Evolutionary conservation across 2,113 vertebrate species (phyloP), one percentile per base, ranked within the genome.

Genomic region (Oreochromis aureus): DNA sequence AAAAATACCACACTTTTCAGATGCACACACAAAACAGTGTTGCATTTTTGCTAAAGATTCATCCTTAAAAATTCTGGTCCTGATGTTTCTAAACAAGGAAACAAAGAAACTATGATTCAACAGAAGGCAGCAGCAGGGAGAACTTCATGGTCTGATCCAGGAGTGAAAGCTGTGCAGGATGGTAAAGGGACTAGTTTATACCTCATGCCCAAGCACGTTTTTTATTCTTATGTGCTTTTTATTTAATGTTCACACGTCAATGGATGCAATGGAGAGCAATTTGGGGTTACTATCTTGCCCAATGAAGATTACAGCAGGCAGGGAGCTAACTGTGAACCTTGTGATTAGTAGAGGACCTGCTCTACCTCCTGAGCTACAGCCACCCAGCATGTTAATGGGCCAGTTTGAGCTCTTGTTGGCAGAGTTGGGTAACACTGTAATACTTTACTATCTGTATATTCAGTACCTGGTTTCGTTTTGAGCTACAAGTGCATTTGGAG

Each of bases 201-300:
- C 11, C 6, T 56, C 54, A 12, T 2, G 18, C 61, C n/a, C 32
- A 34, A 66, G 10, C 61, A 66, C 1, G 6, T 0, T 36, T 66
- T 0, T 66, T 66, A 39, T 39, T 32, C 32, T 36, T 5, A 5
- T 36, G 61, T n/a, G 61, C 61, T 66, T 36, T 66, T 36, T 66
- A 36, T 66, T 36, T 66, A 36, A 63, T 1, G 18, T 0, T 66
- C 32, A 36, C 18, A 66, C n/a, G 18, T 32, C 32, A 66, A 5
- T 2, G 32, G 32, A 66, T 39, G 61, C 61, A 39, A 10, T 39
- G 61, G 61, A 66, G 32, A 66, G 10, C 32, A n/a, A n/a, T n/a
- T n/a, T 7, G 4, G 61, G 61, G 32, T 66, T 1, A 39, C 18
- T 0, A 7, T 66, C 0, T 66, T n/a, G 4, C 18, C 6, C 18